phyloP scores from a whole-genome alignment of 2,113 vertebrate species.

The Fukomys damarensis region DNA sequence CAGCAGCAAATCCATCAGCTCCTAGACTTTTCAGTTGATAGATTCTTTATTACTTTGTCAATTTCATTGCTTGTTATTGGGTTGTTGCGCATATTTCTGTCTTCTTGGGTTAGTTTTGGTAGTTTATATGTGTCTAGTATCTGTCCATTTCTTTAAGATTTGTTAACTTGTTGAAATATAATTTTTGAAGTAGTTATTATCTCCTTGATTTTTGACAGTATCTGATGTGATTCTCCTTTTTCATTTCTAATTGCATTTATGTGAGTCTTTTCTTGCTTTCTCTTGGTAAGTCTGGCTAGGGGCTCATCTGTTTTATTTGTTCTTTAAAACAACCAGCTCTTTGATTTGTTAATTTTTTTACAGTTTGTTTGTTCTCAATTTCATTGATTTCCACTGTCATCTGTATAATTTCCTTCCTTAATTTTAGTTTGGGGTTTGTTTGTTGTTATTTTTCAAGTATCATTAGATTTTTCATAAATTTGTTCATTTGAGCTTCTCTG shows the following conservation, averaged over 20 bases:
- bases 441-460: not conserved
- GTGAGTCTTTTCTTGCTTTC: not conserved
- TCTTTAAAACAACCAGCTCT: not conserved
- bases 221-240: not conserved
- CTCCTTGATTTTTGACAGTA: not conserved
- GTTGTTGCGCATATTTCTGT: not conserved
- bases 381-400: not conserved
- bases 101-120: not conserved
- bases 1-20: no score
- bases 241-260: not conserved
- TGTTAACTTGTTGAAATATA: not conserved
- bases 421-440: not conserved
- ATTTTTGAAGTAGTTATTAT: not conserved
- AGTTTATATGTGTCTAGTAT: not conserved
- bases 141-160: no score
- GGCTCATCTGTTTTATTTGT: not conserved
- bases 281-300: not conserved
- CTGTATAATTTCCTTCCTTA: not conserved
- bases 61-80: no score
- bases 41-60: no score
- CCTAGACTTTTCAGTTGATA: no score
- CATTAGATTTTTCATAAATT: not conserved
- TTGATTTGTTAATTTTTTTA: not conserved
- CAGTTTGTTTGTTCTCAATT: not conserved
- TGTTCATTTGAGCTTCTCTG: not conserved